These are phyloP conservation scores for Gallinago solitaria DNA, from an alignment of 2,797 vertebrate genomes.

Conservation along the genomic window DNA sequence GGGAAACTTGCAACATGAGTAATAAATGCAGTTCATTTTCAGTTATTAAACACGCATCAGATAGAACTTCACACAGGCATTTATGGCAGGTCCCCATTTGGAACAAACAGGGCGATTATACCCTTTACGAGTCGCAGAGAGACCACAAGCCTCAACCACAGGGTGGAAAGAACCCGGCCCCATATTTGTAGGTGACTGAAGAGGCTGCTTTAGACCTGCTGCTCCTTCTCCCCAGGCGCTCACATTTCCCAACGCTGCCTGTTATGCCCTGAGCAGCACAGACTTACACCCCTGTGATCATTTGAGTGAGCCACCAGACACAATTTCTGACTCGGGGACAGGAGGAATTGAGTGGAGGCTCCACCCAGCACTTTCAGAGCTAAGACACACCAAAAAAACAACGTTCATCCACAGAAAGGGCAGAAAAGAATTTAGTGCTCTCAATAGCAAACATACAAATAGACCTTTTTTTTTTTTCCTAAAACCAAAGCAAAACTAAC, in stretches of 20 bases:
- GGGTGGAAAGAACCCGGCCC: accelerated
- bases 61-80: not conserved
- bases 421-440: not conserved
- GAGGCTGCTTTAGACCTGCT: not conserved
- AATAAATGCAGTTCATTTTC: not conserved
- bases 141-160: not conserved
- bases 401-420: accelerated
- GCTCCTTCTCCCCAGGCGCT: not conserved
- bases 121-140: not conserved
- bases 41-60: not conserved
- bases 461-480: accelerated
- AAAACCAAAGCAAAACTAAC: not conserved
- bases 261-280: not conserved
- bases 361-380: not conserved
- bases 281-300: not conserved
- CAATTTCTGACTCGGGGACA: not conserved
- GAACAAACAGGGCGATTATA: not conserved
- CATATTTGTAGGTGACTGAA: too few relatives aligned
- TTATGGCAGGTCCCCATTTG: not conserved
- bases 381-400: not conserved
- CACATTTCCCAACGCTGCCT: accelerated
- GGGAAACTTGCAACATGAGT: accelerated
- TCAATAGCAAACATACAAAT: not conserved
- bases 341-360: not conserved
- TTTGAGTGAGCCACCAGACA: not conserved